phyloP scores from a whole-genome alignment of 2,113 vertebrate genomes.

The Phrynocephalus versicolor region DNA sequence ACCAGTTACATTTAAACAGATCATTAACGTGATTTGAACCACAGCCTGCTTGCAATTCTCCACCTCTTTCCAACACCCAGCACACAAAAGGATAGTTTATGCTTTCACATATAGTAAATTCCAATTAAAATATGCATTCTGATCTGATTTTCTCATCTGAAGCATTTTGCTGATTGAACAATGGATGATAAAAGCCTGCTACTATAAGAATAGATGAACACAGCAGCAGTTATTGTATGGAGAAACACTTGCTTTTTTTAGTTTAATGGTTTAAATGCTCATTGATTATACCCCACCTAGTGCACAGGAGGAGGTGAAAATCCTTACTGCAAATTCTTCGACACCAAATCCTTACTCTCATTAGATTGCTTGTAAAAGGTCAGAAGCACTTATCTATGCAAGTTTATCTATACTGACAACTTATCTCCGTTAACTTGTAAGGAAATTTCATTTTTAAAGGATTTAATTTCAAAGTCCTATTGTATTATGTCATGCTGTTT shows the following conservation, averaged over 20 bases:
- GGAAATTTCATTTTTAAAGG: conserved; percentile 23
- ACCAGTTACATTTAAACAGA: conserved; percentile 7
- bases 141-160: conserved; percentile 19
- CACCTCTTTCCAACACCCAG: conserved; percentile 18
- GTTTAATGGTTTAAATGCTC: conserved; percentile 8
- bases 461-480: conserved; percentile 31
- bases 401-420: neutral
- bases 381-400: neutral
- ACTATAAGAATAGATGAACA: neutral
- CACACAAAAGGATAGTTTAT: conserved; percentile 12
- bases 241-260: neutral
- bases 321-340: neutral
- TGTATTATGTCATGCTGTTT: conserved; percentile 30
- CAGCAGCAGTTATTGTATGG: neutral
- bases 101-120: neutral
- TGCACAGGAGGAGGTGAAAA: conserved; percentile 10
- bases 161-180: conserved; percentile 1
- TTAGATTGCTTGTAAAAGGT: neutral
- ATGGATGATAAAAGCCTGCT: neutral
- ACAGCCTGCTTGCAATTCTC: conserved; percentile 2
- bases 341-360: neutral
- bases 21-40: conserved; percentile 38
- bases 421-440: conserved; percentile 5
- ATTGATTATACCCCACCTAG: conserved; percentile 14
- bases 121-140: conserved; percentile 12